phyloP scores from a whole-genome alignment of 2,888 invertebrate genomes.

The Tetragonisca angustula region DNA sequence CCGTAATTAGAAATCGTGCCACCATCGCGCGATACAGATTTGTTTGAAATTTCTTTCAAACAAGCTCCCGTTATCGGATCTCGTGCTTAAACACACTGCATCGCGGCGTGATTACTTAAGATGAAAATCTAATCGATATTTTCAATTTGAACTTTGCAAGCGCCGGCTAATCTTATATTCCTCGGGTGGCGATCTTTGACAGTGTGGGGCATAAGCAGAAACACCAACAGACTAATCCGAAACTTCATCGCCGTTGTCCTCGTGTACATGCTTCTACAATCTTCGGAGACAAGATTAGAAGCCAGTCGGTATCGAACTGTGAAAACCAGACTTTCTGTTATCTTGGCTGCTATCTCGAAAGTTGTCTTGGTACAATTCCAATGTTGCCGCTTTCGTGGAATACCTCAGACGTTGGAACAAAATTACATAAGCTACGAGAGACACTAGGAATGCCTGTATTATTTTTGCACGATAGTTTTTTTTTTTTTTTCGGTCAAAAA shows the following conservation, averaged over 20 bases:
- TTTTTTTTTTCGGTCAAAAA: no score
- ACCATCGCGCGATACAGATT: neutral
- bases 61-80: neutral
- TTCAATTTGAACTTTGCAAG: constrained; percentile 15
- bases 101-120: neutral
- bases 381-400: neutral
- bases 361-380: neutral
- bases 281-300: constrained; percentile 11
- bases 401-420: neutral
- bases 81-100: neutral
- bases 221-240: constrained; percentile 26
- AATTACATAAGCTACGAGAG: neutral
- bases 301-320: constrained; percentile 4
- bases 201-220: constrained; percentile 5
- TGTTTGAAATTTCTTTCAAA: neutral
- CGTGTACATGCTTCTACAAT: neutral
- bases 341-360: neutral
- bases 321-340: neutral
- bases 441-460: neutral
- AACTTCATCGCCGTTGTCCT: constrained; percentile 28
- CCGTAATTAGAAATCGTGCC: neutral
- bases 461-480: no score
- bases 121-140: constrained; percentile 14
- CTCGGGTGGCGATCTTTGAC: neutral
- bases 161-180: constrained; percentile 8